These are phyloP conservation scores for Macrotis lagotis DNA, from an alignment of 2,113 vertebrate species.

Conservation along the genomic window DNA sequence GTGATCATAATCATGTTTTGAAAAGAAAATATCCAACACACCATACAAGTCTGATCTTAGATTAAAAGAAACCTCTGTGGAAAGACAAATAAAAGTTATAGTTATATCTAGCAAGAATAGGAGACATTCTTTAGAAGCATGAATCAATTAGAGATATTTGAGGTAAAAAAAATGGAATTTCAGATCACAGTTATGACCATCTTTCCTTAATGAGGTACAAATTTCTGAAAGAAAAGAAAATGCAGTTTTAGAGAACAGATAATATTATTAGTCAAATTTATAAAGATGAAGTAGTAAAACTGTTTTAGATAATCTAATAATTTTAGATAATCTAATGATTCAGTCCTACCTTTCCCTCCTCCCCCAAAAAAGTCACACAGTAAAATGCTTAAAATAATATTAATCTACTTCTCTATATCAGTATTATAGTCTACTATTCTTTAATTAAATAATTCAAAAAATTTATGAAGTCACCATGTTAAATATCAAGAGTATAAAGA, in stretches of 20 bases:
- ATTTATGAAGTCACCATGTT: not conserved
- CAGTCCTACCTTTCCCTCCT: not conserved
- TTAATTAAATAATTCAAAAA: not conserved
- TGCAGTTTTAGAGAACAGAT: not conserved
- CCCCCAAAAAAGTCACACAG: not conserved
- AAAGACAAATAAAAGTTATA: not conserved
- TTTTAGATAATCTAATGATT: not conserved
- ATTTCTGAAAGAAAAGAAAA: not conserved
- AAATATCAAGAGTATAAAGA: not conserved
- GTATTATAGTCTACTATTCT: not conserved
- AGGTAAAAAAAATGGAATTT: not conserved
- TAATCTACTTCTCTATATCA: not conserved
- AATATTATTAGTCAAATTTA: not conserved
- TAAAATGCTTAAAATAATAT: not conserved
- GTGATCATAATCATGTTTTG: not conserved
- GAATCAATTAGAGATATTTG: not conserved
- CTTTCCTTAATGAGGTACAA: not conserved
- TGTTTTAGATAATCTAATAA: not conserved
- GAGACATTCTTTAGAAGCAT: not conserved
- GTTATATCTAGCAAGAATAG: not conserved
- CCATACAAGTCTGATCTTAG: not conserved
- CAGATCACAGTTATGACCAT: not conserved
- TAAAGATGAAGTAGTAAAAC: not conserved
- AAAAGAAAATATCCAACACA: not conserved
- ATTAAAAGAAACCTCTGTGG: not conserved